Percentiles rank a stretch among this genome's conserved stretches.
Evolutionary conservation across 2,113 vertebrate species (phyloP).

Genomic region (Oryzias woworae): DNA sequence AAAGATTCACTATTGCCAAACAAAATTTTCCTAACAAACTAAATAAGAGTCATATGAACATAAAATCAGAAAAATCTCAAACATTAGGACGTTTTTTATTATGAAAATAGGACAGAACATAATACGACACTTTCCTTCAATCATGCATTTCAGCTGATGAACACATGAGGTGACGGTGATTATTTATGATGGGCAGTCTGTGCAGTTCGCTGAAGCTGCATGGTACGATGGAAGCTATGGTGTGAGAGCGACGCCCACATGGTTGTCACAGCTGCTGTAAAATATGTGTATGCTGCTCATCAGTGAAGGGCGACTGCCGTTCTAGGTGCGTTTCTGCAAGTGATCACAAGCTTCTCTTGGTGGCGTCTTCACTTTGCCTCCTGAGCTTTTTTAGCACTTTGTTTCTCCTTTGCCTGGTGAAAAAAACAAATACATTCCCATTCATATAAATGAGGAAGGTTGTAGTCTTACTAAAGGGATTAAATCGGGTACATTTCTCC

Average conservation of each 20-base stretch:
- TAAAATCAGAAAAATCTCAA: conserved; percentile 28
- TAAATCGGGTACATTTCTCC: too few species aligned
- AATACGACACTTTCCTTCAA: conserved; percentile 69
- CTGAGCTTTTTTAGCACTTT: conserved; percentile 95
- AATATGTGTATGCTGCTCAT: conserved; percentile 24
- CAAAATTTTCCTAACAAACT: background rate
- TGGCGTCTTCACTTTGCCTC: conserved; percentile 86
- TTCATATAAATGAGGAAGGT: background rate
- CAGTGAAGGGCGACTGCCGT: conserved; percentile 30
- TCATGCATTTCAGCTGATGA: conserved; percentile 63
- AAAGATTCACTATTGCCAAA: conserved; percentile 7
- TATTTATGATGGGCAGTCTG: conserved; percentile 34
- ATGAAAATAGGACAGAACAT: conserved; percentile 80
- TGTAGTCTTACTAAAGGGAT: too few species aligned
- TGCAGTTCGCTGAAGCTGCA: conserved; percentile 26
- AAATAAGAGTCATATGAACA: background rate
- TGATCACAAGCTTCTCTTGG: conserved; percentile 20
- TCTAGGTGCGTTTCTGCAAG: conserved; percentile 21
- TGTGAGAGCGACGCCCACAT: conserved; percentile 21
- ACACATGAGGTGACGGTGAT: conserved; percentile 25
- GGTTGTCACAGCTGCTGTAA: conserved; percentile 27
- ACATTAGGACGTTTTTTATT: conserved; percentile 72
- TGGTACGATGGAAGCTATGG: conserved; percentile 36
- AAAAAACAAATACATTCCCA: conserved; percentile 14
- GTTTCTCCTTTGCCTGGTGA: conserved; percentile 93